Evolutionary conservation across 2,797 vertebrate species (phyloP).

Genomic region (Glossophaga mutica): DNA sequence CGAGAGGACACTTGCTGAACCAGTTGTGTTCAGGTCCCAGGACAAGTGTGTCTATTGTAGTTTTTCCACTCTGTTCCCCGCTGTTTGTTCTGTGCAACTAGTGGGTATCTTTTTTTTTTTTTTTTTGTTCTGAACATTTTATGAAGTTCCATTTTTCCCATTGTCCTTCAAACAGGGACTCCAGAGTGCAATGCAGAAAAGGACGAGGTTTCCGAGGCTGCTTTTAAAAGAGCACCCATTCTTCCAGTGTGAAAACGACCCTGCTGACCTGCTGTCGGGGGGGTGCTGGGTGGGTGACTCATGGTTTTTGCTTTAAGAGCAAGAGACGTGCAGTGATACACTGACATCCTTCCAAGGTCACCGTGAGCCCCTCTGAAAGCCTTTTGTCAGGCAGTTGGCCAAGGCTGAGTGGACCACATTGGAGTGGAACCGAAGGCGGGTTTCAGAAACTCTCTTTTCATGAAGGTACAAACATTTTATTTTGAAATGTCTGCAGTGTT

Average conservation of each 20-base stretch:
- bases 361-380: neutral
- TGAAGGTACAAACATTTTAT: neutral
- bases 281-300: neutral
- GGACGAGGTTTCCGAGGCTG: neutral
- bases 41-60: neutral
- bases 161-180: neutral
- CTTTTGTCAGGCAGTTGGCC: constrained; percentile 1
- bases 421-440: neutral
- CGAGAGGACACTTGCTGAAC: constrained; percentile 52
- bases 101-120: neutral
- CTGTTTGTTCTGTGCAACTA: neutral
- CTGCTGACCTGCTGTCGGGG: neutral
- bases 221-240: neutral
- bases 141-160: neutral
- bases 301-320: neutral
- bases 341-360: neutral
- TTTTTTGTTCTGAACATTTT: neutral
- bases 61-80: neutral
- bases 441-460: neutral
- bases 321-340: neutral
- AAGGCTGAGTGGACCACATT: neutral
- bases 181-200: neutral
- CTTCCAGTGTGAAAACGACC: neutral
- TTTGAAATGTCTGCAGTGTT: constrained; percentile 10
- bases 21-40: constrained; percentile 39